phyloP scores from a whole-genome alignment of 2,888 invertebrate species.

The Xanthorhoe designata region DNA sequence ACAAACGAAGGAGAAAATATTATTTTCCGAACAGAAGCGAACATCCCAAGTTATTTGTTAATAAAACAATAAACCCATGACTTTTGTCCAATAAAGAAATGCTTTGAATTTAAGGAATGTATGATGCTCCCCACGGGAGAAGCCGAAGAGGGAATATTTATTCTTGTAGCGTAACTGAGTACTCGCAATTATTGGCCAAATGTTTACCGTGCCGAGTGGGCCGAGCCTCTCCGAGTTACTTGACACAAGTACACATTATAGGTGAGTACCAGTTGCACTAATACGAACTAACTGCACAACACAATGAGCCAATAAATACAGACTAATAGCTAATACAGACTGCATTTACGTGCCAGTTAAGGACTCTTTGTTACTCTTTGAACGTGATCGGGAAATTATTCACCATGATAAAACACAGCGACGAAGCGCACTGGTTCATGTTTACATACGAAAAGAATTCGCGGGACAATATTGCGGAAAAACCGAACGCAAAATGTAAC shows the following conservation, averaged over 20 bases:
- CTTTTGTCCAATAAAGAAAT: constrained; percentile 78
- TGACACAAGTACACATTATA: constrained; percentile 75
- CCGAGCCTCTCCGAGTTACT: constrained; percentile 65
- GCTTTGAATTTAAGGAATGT: constrained; percentile 72
- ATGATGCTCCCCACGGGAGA: constrained; percentile 63
- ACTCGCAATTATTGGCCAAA: constrained; percentile 83
- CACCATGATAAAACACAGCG: constrained; percentile 17
- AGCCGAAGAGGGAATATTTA: constrained; percentile 67
- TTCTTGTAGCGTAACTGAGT: constrained; percentile 75
- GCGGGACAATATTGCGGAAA: constrained; percentile 35
- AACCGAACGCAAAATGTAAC: constrained; percentile 47
- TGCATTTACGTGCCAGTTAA: constrained; percentile 46
- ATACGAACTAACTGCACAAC: constrained; percentile 57
- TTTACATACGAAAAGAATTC: constrained; percentile 11
- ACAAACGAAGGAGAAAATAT: constrained; percentile 38
- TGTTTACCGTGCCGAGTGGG: constrained; percentile 76
- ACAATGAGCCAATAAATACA: constrained; percentile 67
- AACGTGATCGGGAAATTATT: constrained; percentile 19
- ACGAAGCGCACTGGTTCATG: constrained; percentile 13
- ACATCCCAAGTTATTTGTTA: constrained; percentile 65
- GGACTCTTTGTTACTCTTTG: constrained; percentile 37
- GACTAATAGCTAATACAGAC: constrained; percentile 53
- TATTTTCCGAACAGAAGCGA: constrained; percentile 43
- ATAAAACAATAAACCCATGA: constrained; percentile 75
- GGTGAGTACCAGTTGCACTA: constrained; percentile 72